A percentile compares a stretch with the other conserved stretches of the same genome.
Conservation (phyloP, 2,113 vertebrate genomes). For the Prionailurus bengalensis region DNA sequence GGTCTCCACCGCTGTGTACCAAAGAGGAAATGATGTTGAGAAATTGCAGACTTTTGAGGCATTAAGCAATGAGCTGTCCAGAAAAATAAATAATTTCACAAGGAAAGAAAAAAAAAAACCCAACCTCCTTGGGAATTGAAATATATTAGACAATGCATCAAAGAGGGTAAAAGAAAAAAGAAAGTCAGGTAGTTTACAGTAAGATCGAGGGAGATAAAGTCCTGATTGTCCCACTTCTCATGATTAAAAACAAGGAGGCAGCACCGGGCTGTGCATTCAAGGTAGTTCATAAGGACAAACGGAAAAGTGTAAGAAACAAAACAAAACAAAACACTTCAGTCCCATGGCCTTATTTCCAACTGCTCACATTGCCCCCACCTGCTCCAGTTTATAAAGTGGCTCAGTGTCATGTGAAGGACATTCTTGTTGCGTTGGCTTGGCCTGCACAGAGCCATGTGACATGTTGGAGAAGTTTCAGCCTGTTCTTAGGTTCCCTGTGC, state of each 20-base stretch:
- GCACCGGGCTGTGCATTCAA: background rate
- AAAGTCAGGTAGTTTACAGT: background rate
- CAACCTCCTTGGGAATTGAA: constrained; percentile 10
- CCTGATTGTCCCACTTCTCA: background rate
- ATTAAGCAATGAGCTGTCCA: constrained; percentile 32
- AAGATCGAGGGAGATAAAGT: background rate
- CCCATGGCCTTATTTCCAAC: background rate
- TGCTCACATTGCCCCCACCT: background rate
- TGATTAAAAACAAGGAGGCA: background rate
- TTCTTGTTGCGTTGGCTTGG: background rate
- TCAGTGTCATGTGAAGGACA: background rate
- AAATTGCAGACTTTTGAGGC: constrained; percentile 41
- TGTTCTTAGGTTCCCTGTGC: background rate
- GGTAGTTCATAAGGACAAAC: background rate
- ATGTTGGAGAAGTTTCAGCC: background rate
- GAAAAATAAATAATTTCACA: background rate
- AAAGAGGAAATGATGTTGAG: constrained; percentile 72
- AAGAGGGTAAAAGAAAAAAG: background rate
- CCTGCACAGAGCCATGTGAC: background rate
- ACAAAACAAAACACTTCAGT: no score
- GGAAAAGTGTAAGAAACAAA: background rate
- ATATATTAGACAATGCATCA: background rate
- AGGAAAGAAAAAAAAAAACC: background rate
- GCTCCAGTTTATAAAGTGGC: background rate
- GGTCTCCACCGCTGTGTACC: background rate